Evolutionary conservation across 2,888 invertebrate genomes (phyloP).

Genomic region (Scelioninae gen. 1): DNA sequence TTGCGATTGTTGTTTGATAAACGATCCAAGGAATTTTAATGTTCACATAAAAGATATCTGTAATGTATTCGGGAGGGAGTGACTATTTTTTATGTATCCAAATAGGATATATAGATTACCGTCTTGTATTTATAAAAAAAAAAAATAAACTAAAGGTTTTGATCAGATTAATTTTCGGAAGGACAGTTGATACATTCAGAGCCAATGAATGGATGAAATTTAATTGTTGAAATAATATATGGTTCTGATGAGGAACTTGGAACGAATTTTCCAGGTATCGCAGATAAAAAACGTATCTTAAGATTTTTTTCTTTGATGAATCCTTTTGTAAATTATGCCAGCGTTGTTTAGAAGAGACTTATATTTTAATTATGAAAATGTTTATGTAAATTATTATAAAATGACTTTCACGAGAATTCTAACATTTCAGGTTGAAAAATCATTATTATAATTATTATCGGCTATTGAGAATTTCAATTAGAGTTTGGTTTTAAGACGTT

Average conservation of each 20-base stretch:
- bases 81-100: conserved; percentile 10
- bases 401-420: no score
- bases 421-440: no score
- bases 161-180: conserved; percentile 4
- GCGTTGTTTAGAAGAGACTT: no score
- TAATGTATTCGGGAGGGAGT: conserved; percentile 17
- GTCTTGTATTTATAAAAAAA: background rate
- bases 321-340: no score
- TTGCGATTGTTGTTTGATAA: conserved; percentile 31
- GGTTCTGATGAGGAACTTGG: background rate
- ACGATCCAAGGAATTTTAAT: conserved; percentile 27
- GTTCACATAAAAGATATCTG: conserved; percentile 21
- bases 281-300: no score
- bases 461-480: background rate
- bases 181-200: background rate
- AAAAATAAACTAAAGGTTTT: conserved; percentile 9
- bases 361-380: no score
- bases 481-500: conserved; percentile 7
- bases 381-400: no score
- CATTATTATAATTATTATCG: background rate
- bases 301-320: no score
- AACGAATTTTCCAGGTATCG: background rate
- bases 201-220: background rate
- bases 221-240: background rate
- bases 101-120: conserved; percentile 12